Evolutionary conservation across 2,888 invertebrate species (phyloP).

Genomic region (Heterodera filipjevi): DNA sequence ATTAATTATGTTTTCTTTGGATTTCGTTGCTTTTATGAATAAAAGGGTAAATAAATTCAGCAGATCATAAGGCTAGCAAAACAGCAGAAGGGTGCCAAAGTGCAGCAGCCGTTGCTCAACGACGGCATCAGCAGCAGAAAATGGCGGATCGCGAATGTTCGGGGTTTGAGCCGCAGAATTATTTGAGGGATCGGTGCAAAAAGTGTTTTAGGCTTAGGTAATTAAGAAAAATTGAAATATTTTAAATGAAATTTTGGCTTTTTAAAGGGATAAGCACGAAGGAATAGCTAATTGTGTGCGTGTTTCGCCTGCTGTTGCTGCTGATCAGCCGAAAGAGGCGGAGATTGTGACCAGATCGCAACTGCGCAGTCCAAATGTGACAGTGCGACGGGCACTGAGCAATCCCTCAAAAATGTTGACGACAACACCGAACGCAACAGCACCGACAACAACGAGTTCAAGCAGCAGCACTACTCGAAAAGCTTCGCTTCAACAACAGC

Average conservation of each 20-base stretch:
- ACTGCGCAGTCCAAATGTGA: neutral
- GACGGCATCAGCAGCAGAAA: constrained; percentile 1
- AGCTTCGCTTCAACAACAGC: neutral
- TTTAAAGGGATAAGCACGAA: constrained; percentile 19
- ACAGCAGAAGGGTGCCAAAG: neutral
- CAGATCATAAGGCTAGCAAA: neutral
- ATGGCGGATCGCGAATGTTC: constrained; percentile 48
- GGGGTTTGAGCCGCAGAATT: constrained; percentile 67
- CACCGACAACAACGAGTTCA: neutral
- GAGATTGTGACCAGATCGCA: constrained; percentile 5
- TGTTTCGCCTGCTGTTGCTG: neutral
- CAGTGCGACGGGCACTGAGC: neutral
- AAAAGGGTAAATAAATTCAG: neutral
- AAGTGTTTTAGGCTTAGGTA: constrained; percentile 65
- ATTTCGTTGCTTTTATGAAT: no score
- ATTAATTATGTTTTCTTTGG: no score
- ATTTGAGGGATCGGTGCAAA: constrained; percentile 66
- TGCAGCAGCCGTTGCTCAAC: neutral
- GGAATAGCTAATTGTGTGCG: neutral
- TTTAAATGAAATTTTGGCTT: neutral
- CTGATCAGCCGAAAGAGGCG: neutral
- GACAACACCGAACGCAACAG: constrained; percentile 5
- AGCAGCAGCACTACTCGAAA: neutral
- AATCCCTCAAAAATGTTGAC: neutral
- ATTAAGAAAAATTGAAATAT: constrained; percentile 55